A percentile compares a stretch with the other conserved stretches of the same genome.
phyloP scores from a whole-genome alignment of 2,797 vertebrate species.

The Chelidonichthys spinosus region DNA sequence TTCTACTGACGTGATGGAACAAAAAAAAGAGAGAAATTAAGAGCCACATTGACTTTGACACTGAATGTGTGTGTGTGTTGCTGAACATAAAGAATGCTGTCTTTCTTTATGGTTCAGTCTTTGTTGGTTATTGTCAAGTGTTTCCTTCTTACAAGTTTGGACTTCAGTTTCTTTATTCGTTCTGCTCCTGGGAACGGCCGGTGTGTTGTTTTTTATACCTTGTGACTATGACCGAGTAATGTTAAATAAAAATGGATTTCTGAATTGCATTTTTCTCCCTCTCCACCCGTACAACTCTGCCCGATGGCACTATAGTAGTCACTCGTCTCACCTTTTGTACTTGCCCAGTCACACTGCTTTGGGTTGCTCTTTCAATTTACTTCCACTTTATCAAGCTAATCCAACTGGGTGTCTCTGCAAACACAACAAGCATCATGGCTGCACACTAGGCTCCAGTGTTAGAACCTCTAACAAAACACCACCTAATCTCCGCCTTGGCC shows the following conservation, averaged over 20 bases:
- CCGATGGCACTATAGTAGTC: conserved; percentile 41
- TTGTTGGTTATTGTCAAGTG: not conserved
- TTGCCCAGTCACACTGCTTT: conserved; percentile 76
- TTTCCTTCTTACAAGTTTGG: not conserved
- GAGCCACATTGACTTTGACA: not conserved
- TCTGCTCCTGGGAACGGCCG: not conserved
- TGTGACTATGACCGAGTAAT: not conserved
- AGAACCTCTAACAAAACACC: conserved; percentile 70
- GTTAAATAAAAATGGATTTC: conserved; percentile 15
- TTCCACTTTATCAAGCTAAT: conserved; percentile 83
- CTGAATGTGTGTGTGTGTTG: not conserved
- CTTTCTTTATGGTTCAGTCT: not conserved
- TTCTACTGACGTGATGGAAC: conserved; percentile 2
- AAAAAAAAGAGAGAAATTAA: conserved; percentile 9
- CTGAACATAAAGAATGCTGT: not conserved
- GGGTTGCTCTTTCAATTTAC: conserved; percentile 79
- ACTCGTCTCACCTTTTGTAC: conserved; percentile 73
- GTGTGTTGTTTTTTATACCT: not conserved
- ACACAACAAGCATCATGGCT: conserved; percentile 69
- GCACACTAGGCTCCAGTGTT: conserved; percentile 68
- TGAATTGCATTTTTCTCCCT: conserved; percentile 37
- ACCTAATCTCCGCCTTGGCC: conserved; percentile 74
- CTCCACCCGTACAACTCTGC: conserved; percentile 14
- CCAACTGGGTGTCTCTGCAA: conserved; percentile 74
- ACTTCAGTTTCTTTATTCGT: not conserved